Conservation (phyloP, 2,113 vertebrate species). For the Talpa occidentalis region DNA sequence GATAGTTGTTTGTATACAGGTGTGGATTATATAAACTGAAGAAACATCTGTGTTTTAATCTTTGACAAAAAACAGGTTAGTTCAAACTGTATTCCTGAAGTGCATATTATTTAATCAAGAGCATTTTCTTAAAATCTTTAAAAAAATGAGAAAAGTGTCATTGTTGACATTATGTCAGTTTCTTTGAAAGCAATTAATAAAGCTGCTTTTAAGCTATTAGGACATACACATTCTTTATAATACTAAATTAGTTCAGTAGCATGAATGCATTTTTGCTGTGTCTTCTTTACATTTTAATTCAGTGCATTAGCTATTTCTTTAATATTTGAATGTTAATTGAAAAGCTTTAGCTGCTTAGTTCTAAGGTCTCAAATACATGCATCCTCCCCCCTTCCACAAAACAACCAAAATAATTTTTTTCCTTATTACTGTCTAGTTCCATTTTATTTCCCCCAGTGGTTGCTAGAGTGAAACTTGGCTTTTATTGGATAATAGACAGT, state of each 20-base stretch:
- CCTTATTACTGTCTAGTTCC: not conserved
- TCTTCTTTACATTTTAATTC: not conserved
- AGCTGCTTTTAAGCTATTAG: constrained; percentile 23
- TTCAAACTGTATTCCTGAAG: not conserved
- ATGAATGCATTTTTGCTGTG: not conserved
- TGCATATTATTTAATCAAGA: constrained; percentile 36
- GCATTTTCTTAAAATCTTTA: constrained; percentile 16
- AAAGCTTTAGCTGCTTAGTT: not conserved
- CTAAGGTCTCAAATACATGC: not conserved
- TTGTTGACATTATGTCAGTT: constrained; percentile 12
- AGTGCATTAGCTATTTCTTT: not conserved
- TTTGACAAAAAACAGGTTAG: not conserved
- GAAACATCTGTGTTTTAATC: not conserved
- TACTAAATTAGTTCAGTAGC: not conserved
- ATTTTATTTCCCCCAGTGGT: not conserved
- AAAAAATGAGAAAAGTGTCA: not conserved
- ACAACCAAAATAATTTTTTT: not conserved
- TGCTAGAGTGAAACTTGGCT: not conserved
- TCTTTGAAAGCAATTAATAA: constrained; percentile 29
- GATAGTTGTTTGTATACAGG: not conserved
- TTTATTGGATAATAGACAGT: not conserved
- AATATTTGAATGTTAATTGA: not conserved
- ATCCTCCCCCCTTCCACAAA: too few relatives aligned
- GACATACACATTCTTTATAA: not conserved
- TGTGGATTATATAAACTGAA: constrained; percentile 41